Evolutionary conservation across 2,797 vertebrate genomes (phyloP), one percentile per base, ranked within the genome.

Genomic region (Mus spretus): DNA sequence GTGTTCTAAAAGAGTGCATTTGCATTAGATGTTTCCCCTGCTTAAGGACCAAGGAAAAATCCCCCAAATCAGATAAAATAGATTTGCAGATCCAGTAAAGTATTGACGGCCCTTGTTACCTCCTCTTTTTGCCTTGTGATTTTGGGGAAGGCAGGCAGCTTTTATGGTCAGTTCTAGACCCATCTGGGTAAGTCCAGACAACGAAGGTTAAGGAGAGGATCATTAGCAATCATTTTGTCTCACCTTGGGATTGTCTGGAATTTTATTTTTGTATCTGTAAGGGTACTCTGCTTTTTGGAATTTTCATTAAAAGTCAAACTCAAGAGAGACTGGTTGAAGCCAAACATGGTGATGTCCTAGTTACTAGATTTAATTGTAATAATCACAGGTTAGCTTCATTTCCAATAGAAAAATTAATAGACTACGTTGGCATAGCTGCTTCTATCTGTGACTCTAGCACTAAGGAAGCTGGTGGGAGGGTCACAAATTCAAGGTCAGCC

Each of bases 281-380:
- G 24, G 34, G 19, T 78, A 13, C 94, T 91, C 37, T 20, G 24
- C 13, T 13, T 81, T 92, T 82, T 67, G 12, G 61, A 86, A 65
- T 63, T 96, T 90, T 93, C 74, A 89, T 75, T 85, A 89, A 89
- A 92, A 91, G 72, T 53, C 19, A 91, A 72, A 83, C 92, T 63
- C 22, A 70, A 79, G 59, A 74, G 72, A 90, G 85, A 95, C 1
- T 77, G 74, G n/a, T 86, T 91, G 87, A 94, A 70, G 80, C 89
- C 50, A 28, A 67, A 67, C 11, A 37, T 75, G 31, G 74, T 24
- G 57, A n/a, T 84, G 75, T 44, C 79, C n/a, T 55, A 53, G 47
- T 88, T 94, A 90, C 2, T 47, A 4, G 31, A 74, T 44, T 88
- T 92, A 94, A 72, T 26, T 1, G 1, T 81, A n/a, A 17, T 90